Base-by-base conservation (phyloP, 2,888 invertebrate genomes). In the Penaeus monodon region DNA sequence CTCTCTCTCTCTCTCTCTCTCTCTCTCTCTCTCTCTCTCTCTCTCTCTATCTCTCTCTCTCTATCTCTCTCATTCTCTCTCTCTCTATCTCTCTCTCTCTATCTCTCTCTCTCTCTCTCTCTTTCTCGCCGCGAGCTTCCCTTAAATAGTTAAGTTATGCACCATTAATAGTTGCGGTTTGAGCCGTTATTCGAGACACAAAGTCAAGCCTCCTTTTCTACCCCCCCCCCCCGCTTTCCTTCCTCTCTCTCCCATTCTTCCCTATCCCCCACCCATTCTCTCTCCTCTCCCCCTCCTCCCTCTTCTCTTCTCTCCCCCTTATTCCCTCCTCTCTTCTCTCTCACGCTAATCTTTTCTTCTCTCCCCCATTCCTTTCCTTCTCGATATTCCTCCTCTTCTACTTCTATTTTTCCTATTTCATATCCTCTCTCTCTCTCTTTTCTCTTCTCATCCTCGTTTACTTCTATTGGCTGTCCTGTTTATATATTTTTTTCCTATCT, bases 21-120 rank as follows among this genome's bases (percentile, higher is more conserved):
- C 68, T 68, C 6, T 68, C 29, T 27, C 17, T 20, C 68, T 68
- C 29, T 17, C n/a, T 68, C n/a, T n/a, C n/a, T n/a, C n/a, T n/a
- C n/a, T n/a, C n/a, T 2, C 24, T 20, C 20, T 22, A 1, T 22
- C 70, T 33, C 24, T 33, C n/a, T 70, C 70, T 33, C 70, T 70
- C 33, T 27, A 0, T 14, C 14, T 33, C 70, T 33, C 33, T 33
- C n/a, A n/a, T 4, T 70, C 70, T 33, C 70, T 70, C 33, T 33
- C n/a, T 17, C 70, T 24, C 70, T 68, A n/a, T n/a, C 68, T 29
- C 29, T 27, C 68, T 68, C 68, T 68, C 68, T 68, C 68, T 68
- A 14, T 27, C 68, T 24, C 70, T 70, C 33, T 22, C n/a, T 70
- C 33, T 24, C n/a, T 70, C 33, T 22, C 70, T 70, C 70, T 14